These are phyloP conservation scores for Atta colombica DNA, from an alignment of 1,140 invertebrate genomes.

Conservation along the genomic window DNA sequence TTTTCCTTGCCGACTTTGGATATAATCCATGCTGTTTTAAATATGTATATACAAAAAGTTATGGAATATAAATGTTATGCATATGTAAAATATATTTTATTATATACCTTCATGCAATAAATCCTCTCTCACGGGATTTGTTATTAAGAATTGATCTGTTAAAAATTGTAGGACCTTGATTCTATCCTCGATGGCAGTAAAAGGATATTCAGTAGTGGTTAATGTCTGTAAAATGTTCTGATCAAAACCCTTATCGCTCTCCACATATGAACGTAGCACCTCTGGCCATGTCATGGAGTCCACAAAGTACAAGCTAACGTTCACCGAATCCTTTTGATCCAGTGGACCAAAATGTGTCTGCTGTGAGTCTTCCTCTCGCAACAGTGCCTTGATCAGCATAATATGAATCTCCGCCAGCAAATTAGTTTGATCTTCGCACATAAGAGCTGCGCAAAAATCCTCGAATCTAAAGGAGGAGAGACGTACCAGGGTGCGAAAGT, in stretches of 20 bases:
- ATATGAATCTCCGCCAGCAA: conserved; percentile 97
- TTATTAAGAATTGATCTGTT: conserved; percentile 97
- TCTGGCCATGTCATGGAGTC: conserved; percentile 98
- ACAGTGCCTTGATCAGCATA: conserved; percentile 95
- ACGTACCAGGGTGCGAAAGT: conserved; percentile 95
- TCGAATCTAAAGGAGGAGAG: conserved; percentile 98
- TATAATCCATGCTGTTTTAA: not conserved
- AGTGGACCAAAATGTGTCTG: conserved; percentile 98
- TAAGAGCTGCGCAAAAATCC: conserved; percentile 97
- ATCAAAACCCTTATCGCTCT: conserved; percentile 94
- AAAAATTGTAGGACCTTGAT: conserved; percentile 96
- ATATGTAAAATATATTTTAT: not conserved
- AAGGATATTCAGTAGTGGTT: conserved; percentile 95
- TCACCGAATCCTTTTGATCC: conserved; percentile 98
- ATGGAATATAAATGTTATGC: not conserved
- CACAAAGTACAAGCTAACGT: conserved; percentile 96
- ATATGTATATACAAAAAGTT: not conserved
- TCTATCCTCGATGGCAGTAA: conserved; percentile 93
- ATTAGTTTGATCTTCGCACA: conserved; percentile 96
- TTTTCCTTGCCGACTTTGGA: conserved; percentile 58
- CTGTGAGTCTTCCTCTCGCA: conserved; percentile 97
- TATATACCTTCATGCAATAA: conserved; percentile 96
- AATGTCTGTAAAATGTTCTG: conserved; percentile 90
- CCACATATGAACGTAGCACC: conserved; percentile 94
- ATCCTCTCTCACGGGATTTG: conserved; percentile 96